Base-by-base conservation (phyloP, 2,888 invertebrate genomes). In the Acanthopleura granulata region DNA sequence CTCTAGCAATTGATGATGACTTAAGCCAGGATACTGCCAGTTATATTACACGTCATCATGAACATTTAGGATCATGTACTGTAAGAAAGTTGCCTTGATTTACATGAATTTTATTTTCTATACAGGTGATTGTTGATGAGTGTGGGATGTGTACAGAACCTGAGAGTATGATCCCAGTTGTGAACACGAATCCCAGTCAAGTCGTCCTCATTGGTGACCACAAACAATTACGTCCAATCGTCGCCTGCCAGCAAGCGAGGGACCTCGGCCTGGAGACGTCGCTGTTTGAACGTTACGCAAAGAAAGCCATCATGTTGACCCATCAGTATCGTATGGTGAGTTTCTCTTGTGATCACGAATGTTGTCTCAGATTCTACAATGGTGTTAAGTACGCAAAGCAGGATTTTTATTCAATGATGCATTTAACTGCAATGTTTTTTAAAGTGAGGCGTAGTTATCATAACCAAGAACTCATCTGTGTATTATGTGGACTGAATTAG, bases 61-160 rank as follows among this genome's bases (percentile, higher is more conserved):
- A n/a, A n/a, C n/a, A n/a, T n/a, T 6, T 40, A 3, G 9, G 40
- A 40, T 40, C 40, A 9, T 3, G 3, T 6, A 40, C 40, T 40
- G 40, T n/a, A n/a, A n/a, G n/a, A n/a, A n/a, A n/a, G 9, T 9
- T 40, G 40, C 40, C 40, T 40, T 40, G 9, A 40, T 40, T 9
- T 40, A 9, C 4, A 3, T 40, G 40, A 40, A 40, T 40, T 4
- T 57, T 3, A n/a, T n/a, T 57, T 57, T 57, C 12, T 4, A 57
- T 12, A 57, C 83, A 89, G 88, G 76, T 89, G 40, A 87, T 89
- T 49, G 83, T 89, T 30, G 88, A 89, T 78, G 88, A 89, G 75
- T 81, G 84, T 74, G 85, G 85, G 30, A 81, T 85, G 79, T 86
- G 87, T 74, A 83, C 81, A 18, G 88, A 89, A 75, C 86, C 86